Evolutionary conservation across 2,113 vertebrate species (phyloP), one percentile per base, ranked within the genome.

Genomic region (Rhegmatorhina hoffmannsi): DNA sequence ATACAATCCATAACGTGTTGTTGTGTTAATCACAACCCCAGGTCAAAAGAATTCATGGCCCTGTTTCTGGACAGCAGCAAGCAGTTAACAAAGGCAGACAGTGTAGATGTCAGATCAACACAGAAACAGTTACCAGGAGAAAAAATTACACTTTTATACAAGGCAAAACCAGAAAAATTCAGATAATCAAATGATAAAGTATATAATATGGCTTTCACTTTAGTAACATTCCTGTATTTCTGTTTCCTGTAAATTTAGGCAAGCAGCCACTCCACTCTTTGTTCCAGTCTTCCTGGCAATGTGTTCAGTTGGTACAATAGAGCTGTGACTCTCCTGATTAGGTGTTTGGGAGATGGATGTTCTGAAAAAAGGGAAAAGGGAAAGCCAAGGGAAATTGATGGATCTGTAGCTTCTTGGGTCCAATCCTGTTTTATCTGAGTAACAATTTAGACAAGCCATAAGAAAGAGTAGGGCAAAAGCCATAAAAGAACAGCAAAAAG

Each of bases 11-110:
- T 38, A 92, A 69, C n/a, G 33, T 62, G 64, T 5, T 53, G 62
- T 20, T 89, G 69, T 87, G 81, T 78, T 87, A 91, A 87, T 84
- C 69, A 89, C 60, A 92, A 78, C 63, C 40, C 43, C 84, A 87
- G 66, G 43, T 63, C 68, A 89, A 74, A 96, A 92, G 69, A 69
- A 87, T 70, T 67, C 55, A 20, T 9, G 34, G 23, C 55, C 17
- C 56, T 63, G 29, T 63, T 44, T 67, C 81, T 50, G 66, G 44
- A 84, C 52, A 87, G 52, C 44, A 89, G 40, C 16, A 70, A 84
- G 15, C 0, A 0, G 33, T 79, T 84, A 87, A 84, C 60, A 82
- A 74, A 92, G 52, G 47, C 68, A 92, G 47, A 63, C 23, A 74
- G 29, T 29, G 64, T 25, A 84, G 33, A 44, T 82, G 56, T 67